Conservation (phyloP, 2,113 vertebrate genomes). For the Edolisoma coerulescens region DNA sequence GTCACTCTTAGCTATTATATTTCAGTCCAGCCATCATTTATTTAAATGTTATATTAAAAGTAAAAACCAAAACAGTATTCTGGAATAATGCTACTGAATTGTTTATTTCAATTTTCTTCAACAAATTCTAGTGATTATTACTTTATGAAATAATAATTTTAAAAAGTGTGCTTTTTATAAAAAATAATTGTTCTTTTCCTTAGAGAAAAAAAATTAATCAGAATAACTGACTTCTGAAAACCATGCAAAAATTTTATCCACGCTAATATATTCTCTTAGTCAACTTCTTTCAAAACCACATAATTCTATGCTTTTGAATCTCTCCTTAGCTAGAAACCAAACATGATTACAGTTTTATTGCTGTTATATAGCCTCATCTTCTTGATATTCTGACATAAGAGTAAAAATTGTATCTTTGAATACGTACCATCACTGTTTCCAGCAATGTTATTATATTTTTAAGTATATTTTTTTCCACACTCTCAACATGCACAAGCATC, state of each 20-base stretch:
- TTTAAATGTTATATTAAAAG: not conserved
- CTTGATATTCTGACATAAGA: not conserved
- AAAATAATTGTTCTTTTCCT: not conserved
- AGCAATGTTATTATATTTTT: not conserved
- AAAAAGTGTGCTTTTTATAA: not conserved
- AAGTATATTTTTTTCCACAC: not conserved
- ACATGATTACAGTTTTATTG: not conserved
- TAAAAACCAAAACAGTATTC: not conserved
- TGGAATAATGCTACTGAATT: not conserved
- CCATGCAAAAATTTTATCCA: not conserved
- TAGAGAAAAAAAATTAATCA: not conserved
- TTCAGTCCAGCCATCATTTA: not conserved
- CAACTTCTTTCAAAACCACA: not conserved
- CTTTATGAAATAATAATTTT: not conserved
- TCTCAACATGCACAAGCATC: not conserved
- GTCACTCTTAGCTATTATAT: not conserved
- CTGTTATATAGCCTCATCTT: not conserved
- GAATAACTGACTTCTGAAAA: not conserved
- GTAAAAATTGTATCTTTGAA: not conserved
- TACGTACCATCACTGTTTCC: not conserved
- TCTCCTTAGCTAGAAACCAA: not conserved
- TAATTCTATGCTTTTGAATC: not conserved
- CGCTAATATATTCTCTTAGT: not conserved
- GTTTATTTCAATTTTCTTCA: not conserved
- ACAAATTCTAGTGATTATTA: not conserved